Evolutionary conservation across 2,113 vertebrate genomes (phyloP).

Genomic region (Zingel zingel): DNA sequence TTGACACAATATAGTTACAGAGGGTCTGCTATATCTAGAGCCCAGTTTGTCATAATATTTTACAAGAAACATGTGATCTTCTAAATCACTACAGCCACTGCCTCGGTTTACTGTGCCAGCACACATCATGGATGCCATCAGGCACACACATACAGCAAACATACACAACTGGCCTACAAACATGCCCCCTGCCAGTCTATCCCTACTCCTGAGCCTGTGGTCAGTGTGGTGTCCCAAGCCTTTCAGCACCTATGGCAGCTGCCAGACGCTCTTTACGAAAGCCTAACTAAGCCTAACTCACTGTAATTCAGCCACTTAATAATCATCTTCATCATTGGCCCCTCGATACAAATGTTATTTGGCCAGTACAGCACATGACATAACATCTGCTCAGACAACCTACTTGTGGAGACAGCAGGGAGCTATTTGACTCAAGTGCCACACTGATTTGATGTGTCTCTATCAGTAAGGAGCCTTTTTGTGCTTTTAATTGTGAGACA

Average conservation of each 20-base stretch:
- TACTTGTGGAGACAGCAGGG: constrained; percentile 16
- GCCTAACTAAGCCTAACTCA: no score
- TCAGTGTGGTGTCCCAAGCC: constrained; percentile 44
- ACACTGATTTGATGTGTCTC: constrained; percentile 1
- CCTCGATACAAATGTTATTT: constrained; percentile 32
- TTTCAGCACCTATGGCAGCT: constrained; percentile 74
- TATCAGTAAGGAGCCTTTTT: constrained; percentile 14
- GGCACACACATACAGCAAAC: constrained; percentile 15
- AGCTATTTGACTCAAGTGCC: constrained; percentile 31
- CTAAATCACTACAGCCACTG: constrained; percentile 9
- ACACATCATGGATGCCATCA: constrained; percentile 35
- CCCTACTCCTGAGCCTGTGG: constrained; percentile 49
- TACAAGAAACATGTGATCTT: constrained; percentile 62
- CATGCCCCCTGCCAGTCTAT: constrained; percentile 37
- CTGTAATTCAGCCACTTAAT: constrained; percentile 69
- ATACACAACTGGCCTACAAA: constrained; percentile 33
- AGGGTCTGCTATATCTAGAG: constrained; percentile 48
- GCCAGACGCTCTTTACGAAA: constrained; percentile 68
- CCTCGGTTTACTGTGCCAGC: constrained; percentile 36
- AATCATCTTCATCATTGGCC: constrained; percentile 46
- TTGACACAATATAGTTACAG: constrained; percentile 65
- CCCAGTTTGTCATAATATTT: constrained; percentile 60
- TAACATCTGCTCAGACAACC: constrained; percentile 16
- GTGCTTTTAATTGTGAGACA: constrained; percentile 23
- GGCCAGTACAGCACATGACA: background rate